Percentiles rank a stretch among this genome's conserved stretches.
Evolutionary conservation across 2,113 vertebrate species (phyloP).

Genomic region (Mobula birostris): DNA sequence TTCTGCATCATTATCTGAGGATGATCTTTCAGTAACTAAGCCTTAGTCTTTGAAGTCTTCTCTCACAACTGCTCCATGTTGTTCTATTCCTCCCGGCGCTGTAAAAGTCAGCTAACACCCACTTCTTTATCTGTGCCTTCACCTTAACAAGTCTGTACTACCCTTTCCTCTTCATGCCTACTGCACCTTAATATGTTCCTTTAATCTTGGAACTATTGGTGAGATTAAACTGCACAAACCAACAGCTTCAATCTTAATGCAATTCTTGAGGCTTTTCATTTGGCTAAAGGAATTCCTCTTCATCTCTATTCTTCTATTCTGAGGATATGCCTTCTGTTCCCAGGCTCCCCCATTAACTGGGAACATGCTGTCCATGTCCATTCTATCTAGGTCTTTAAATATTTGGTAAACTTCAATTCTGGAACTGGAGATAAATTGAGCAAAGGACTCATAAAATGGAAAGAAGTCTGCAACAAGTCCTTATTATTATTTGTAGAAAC

Average conservation of each 20-base stretch:
- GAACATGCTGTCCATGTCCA: too few relatives aligned
- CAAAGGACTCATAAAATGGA: neutral
- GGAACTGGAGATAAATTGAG: neutral
- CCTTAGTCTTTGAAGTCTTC: neutral
- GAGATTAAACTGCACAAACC: neutral
- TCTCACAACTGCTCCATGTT: neutral
- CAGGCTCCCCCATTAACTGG: too few relatives aligned
- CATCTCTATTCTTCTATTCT: too few relatives aligned
- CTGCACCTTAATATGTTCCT: neutral
- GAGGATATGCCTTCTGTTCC: too few relatives aligned
- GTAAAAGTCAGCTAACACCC: neutral
- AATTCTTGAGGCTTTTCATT: neutral
- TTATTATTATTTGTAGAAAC: neutral
- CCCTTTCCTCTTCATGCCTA: neutral
- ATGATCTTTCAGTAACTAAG: neutral
- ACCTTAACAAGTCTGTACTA: neutral
- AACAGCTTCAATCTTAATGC: neutral
- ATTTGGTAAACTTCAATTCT: neutral
- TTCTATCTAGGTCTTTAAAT: too few relatives aligned
- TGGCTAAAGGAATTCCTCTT: too few relatives aligned
- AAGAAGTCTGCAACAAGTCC: neutral
- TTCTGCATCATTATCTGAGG: neutral
- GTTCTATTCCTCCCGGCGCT: neutral
- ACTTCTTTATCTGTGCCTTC: neutral
- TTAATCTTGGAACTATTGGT: neutral